Conservation (phyloP, 2,888 invertebrate genomes). For the Lissocephala sabroskyi region DNA sequence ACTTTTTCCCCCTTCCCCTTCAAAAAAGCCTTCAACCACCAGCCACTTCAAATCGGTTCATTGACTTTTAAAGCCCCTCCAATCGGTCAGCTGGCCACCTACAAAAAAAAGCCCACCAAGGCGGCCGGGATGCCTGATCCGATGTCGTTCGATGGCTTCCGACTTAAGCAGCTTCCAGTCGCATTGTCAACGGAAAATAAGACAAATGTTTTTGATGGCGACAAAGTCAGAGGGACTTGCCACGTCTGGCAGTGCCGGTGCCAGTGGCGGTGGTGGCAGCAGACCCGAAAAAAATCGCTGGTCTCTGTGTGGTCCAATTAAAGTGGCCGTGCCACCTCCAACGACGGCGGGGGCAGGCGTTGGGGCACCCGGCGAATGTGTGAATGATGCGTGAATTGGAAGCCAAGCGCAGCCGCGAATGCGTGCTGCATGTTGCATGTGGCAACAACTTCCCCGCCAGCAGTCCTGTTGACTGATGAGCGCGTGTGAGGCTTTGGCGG, state of each 20-base stretch:
- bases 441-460: conserved; percentile 26
- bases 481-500: conserved; percentile 48
- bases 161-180: conserved; percentile 66
- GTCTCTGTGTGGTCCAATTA: conserved; percentile 68
- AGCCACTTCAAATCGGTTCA: too few species aligned
- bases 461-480: conserved; percentile 52
- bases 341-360: conserved; percentile 19
- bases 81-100: neutral
- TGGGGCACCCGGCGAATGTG: conserved; percentile 50
- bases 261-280: neutral
- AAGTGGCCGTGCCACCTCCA: conserved; percentile 47
- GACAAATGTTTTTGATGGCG: conserved; percentile 59
- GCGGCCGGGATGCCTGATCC: conserved; percentile 10
- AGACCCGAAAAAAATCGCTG: neutral
- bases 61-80: too few species aligned
- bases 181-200: conserved; percentile 62
- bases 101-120: neutral
- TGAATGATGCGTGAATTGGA: conserved; percentile 70
- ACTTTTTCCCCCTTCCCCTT: too few species aligned
- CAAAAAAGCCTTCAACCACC: too few species aligned
- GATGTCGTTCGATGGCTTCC: neutral
- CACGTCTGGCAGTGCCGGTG: conserved; percentile 6
- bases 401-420: conserved; percentile 34
- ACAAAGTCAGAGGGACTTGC: conserved; percentile 36
- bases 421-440: conserved; percentile 3